Evolutionary conservation across 2,888 invertebrate genomes (phyloP).

Genomic region (Barypeithes pellucidus): DNA sequence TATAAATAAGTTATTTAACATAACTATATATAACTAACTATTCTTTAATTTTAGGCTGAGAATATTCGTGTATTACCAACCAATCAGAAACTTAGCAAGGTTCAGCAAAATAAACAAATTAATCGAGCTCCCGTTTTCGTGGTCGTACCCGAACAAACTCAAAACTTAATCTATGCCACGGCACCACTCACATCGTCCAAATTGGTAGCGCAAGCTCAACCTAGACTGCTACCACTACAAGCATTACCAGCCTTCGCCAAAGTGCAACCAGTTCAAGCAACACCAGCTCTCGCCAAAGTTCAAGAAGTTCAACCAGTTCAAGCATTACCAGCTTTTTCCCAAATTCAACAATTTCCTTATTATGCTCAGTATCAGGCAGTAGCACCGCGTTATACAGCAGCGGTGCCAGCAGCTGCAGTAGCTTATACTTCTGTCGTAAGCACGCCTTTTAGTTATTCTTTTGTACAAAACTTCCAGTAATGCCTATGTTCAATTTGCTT

Average conservation of each 20-base stretch:
- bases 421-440: slow-evolving; percentile 57
- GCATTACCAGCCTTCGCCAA: slow-evolving; percentile 39
- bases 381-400: slow-evolving; percentile 30
- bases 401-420: slow-evolving; percentile 48
- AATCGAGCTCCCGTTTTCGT: slow-evolving; percentile 56
- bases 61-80: slow-evolving; percentile 55
- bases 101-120: slow-evolving; percentile 33
- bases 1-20: too few species aligned
- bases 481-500: background rate
- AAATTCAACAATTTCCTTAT: slow-evolving; percentile 52
- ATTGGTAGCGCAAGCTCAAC: slow-evolving; percentile 35
- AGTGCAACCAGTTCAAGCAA: slow-evolving; percentile 56
- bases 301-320: slow-evolving; percentile 58
- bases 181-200: slow-evolving; percentile 47
- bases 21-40: too few species aligned
- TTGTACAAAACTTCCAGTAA: slow-evolving; percentile 63
- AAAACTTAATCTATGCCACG: slow-evolving; percentile 62
- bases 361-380: slow-evolving; percentile 30
- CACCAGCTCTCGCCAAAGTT: slow-evolving; percentile 58
- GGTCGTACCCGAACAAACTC: slow-evolving; percentile 63
- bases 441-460: slow-evolving; percentile 63
- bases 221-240: slow-evolving; percentile 58
- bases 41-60: slow-evolving; percentile 60
- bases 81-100: slow-evolving; percentile 55
- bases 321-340: slow-evolving; percentile 57